phyloP scores from a whole-genome alignment of 2,113 vertebrate species.

The Thymallus thymallus region DNA sequence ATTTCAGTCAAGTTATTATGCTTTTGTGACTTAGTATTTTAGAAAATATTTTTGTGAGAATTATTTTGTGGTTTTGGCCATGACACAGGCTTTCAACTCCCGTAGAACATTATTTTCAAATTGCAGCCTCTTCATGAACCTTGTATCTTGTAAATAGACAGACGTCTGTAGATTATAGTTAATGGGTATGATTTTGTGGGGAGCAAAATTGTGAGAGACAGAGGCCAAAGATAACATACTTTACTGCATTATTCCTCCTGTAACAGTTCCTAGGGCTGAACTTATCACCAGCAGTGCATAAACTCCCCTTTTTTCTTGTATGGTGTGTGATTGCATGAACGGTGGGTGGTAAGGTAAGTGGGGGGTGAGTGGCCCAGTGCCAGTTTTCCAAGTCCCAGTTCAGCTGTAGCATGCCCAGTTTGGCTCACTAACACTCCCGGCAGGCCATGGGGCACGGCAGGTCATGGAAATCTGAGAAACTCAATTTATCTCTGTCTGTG shows the following conservation, averaged over 20 bases:
- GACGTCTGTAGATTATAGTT: too few relatives aligned
- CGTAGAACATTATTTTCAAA: too few relatives aligned
- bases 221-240: too few relatives aligned
- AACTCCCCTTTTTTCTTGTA: not conserved
- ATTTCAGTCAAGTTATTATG: too few relatives aligned
- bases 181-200: not conserved
- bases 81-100: not conserved
- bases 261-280: not conserved
- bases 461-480: not conserved
- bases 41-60: not conserved
- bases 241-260: not conserved
- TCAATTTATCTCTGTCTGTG: not conserved
- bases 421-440: not conserved
- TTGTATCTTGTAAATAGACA: too few relatives aligned
- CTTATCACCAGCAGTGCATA: not conserved
- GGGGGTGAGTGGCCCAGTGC: not conserved
- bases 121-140: too few relatives aligned
- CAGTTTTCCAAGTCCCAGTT: constrained; percentile 5
- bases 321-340: not conserved
- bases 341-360: not conserved
- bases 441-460: not conserved
- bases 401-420: not conserved
- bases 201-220: not conserved
- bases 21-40: not conserved
- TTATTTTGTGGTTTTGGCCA: not conserved